Base-by-base conservation (phyloP, 2,113 vertebrate species). In the Phyllopteryx taeniolatus region DNA sequence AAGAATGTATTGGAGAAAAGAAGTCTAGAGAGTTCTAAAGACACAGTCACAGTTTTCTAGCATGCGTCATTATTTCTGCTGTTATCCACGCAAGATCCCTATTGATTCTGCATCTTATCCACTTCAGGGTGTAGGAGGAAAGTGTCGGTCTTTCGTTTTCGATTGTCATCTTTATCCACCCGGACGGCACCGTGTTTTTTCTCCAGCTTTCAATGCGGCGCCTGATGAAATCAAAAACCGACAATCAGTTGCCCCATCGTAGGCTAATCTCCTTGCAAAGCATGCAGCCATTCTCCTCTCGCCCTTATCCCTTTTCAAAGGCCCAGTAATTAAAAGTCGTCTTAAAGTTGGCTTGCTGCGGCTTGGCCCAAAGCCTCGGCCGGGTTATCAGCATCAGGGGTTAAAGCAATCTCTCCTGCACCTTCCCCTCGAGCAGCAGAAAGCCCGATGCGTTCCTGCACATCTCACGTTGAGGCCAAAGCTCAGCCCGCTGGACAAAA, bases 251-350 rank as follows among this genome's bases (percentile, higher is more conserved):
- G 20, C 68, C 79, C 83, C 74, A 88, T 86, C 87, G 35, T 54
- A 22, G 74, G 56, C 82, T 79, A 79, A 80, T 87, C 87, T 81
- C 76, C 75, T 74, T 76, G 74, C 83, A 83, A 77, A 81, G 66
- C 79, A 67, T 87, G 76, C 77, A 67, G 35, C 79, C 67, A 74
- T 86, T 86, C 80, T 83, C 69, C 67, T 76, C 54, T 68, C 56
- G 12, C 31, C 78, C 57, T 85, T 81, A 85, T 89, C 44, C 87
- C 70, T 6, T 73, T 69, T 83, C 77, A 87, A 90, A 89, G 76
- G 83, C 83, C 56, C 75, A 79, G 87, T 90, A 84, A 90, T 90
- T 88, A 90, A 80, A 88, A 78, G 82, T 83, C 49, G 85, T 84
- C 81, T 87, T 86, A 82, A 83, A 82, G 85, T 76, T 8, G 64